Conservation (phyloP, 2,113 vertebrate genomes). For the Acinonyx jubatus region DNA sequence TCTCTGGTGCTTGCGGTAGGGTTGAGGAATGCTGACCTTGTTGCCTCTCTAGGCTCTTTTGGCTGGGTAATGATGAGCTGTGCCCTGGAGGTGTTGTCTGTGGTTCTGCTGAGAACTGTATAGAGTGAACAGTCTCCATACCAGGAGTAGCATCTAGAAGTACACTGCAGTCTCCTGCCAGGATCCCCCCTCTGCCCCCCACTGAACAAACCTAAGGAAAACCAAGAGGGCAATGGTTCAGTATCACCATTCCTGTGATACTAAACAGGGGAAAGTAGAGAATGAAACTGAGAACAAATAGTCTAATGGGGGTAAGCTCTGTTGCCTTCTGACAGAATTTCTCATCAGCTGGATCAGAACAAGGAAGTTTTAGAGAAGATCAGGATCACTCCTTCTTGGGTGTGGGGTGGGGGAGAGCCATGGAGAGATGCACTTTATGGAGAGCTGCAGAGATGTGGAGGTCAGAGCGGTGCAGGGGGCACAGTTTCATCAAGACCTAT, state of each 20-base stretch:
- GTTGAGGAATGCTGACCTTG: slow-evolving; percentile 56
- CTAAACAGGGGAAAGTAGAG: not conserved
- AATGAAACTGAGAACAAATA: not conserved
- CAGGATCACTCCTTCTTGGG: too few relatives aligned
- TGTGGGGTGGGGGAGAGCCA: rapidly evolving
- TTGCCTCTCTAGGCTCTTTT: slow-evolving; percentile 65
- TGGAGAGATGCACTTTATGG: not conserved
- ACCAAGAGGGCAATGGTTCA: not conserved
- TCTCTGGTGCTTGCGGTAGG: not conserved
- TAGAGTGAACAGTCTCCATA: slow-evolving; percentile 85
- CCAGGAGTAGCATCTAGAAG: slow-evolving; percentile 52
- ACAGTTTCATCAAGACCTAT: too few relatives aligned
- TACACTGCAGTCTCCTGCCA: not conserved
- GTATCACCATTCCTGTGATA: not conserved
- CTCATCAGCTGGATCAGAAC: not conserved
- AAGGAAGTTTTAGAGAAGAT: not conserved
- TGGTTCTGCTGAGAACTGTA: slow-evolving; percentile 32
- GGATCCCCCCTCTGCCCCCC: not conserved
- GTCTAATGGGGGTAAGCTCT: not conserved
- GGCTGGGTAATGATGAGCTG: not conserved
- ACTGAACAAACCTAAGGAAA: not conserved
- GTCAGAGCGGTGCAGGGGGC: not conserved
- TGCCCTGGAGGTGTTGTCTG: not conserved
- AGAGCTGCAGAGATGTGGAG: not conserved
- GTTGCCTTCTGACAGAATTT: not conserved